Evolutionary conservation across 2,113 vertebrate genomes (phyloP), one percentile per base, ranked within the genome.

Genomic region (Lampris incognitus): DNA sequence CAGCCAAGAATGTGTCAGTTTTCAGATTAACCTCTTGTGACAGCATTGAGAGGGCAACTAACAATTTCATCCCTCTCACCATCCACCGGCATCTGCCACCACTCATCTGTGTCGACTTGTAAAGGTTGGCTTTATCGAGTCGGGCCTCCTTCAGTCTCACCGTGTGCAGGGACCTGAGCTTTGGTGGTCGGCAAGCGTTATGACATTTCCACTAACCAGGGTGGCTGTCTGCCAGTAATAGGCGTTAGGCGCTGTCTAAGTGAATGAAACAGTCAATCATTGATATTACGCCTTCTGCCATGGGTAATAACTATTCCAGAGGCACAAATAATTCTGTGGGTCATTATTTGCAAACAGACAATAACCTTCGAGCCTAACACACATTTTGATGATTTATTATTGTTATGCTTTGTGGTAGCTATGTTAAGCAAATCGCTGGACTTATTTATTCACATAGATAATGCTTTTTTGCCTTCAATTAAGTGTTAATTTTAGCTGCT

Each of bases 171-270:
- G 55, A 68, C 73, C 70, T 13, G 10, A 54, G 39, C 63, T n/a
- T 2, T 9, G 70, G 6, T 61, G 79, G 83, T 75, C 9, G 9
- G 64, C 79, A 54, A 79, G 72, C 9, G 5, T 13, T 37, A 2
- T 88, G 87, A 87, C 90, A 89, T 90, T 91, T 90, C 65, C 76
- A 13, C 76, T 71, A 82, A 77, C 54, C 78, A 65, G 65, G 74
- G 68, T 8, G 65, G 64, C 77, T 63, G 49, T 36, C 41, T 74
- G 71, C 59, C 76, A 59, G 40, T 69, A 24, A 78, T 10, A 46
- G 61, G 50, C 66, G 78, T 85, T 67, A 56, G 86, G 73, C 77
- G 70, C 48, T 56, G 79, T 76, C 57, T 9, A 60, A 6, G 73
- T 41, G 63, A 84, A 85, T 83, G 66, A 86, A 81, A 83, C 70